Evolutionary conservation across 2,113 vertebrate genomes (phyloP), one percentile per base, ranked within the genome.

Genomic region (Acanthisitta chloris): DNA sequence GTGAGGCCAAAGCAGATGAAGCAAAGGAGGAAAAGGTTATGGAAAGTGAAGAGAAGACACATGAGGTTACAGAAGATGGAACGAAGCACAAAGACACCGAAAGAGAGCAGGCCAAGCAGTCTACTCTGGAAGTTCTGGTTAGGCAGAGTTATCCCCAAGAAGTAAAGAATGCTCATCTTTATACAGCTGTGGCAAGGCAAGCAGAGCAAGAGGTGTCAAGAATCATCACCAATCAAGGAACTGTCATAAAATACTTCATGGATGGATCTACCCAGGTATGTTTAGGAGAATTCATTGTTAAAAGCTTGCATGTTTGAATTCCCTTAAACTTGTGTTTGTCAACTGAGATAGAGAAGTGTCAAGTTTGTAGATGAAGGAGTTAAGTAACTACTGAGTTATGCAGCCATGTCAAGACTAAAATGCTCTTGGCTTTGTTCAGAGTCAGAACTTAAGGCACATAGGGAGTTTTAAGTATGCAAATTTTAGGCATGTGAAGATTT

Each of bases 191-290:
- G 38, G 83, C 73, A 23, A 96, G 92, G 16, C 97, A 97, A 15
- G 4, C 52, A 6, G 96, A 97, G 11, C 97, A 98, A 76, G 99
- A 99, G 81, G 82, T 96, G 33, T 99, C 98, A 7, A 98, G 99
- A 79, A 96, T 98, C 38, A 96, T 99, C 92, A 99, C 98, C 73
- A 91, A 92, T 55, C 98, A 98, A 93, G 99, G 99, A 81, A 97
- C 98, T 17, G 99, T 99, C 52, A 79, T 99, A 91, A 99, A 98
- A 76, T 96, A 97, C 91, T 97, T 99, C 98, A 92, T 97, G 97
- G 98, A 99, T 73, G 98, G 99, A 33, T 98, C 99, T 77, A 98
- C 98, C 29, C 94, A 99, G 99, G 99, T 99, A 96, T 31, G 42
- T 79, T 77, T 76, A 78, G 28, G 26, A 66, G 36, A 81, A 42